Conservation (phyloP, 2,888 invertebrate genomes). For the Meliscaeva auricollis region DNA sequence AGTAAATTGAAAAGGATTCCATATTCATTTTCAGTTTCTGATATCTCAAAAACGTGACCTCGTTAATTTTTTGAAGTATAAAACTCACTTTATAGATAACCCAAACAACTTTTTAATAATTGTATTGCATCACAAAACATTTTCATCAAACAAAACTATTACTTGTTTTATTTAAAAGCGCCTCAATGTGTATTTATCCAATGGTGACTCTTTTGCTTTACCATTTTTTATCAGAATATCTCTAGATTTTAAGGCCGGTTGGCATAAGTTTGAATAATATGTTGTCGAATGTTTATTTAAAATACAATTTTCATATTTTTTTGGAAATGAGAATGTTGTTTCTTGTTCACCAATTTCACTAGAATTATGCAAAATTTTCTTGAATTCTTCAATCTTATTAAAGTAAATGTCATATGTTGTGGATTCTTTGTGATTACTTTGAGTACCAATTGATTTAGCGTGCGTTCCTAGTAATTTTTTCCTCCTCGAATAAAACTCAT, state of each 20-base stretch:
- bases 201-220: slow-evolving; percentile 77
- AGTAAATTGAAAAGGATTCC: no score
- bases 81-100: no score
- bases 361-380: slow-evolving; percentile 62
- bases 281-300: slow-evolving; percentile 77
- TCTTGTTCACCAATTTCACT: neutral
- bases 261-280: slow-evolving; percentile 79
- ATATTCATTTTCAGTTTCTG: no score
- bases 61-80: no score
- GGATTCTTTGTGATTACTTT: slow-evolving; percentile 76
- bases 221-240: slow-evolving; percentile 75
- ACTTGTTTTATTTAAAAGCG: neutral
- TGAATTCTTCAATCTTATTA: slow-evolving; percentile 78
- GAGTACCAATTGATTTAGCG: slow-evolving; percentile 37
- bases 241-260: slow-evolving; percentile 73
- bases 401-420: slow-evolving; percentile 80
- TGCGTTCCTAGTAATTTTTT: slow-evolving; percentile 70
- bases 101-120: no score
- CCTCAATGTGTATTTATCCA: slow-evolving; percentile 80
- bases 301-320: slow-evolving; percentile 77
- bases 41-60: no score
- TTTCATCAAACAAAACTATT: no score
- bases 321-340: slow-evolving; percentile 43
- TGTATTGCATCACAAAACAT: no score
- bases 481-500: slow-evolving; percentile 77